A percentile compares a stretch with the other conserved stretches of the same genome.
Conservation (phyloP, 2,797 vertebrate species). For the Tinamus major region DNA sequence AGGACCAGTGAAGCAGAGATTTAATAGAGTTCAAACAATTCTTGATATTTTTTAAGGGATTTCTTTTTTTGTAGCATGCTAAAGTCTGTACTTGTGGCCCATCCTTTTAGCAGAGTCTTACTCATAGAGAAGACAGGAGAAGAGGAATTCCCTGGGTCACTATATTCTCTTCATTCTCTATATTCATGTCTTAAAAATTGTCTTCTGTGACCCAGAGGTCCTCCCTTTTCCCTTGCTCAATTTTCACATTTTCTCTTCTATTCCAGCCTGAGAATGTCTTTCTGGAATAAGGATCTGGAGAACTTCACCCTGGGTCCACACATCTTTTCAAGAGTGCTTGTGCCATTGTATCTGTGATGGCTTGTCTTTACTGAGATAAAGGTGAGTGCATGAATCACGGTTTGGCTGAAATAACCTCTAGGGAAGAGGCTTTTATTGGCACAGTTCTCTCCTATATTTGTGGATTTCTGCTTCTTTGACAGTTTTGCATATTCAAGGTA, state of each 20-base stretch:
- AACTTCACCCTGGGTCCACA: not conserved
- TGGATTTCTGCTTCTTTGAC: accelerated
- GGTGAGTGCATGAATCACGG: not conserved
- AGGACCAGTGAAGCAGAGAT: constrained; percentile 48
- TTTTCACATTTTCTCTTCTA: not conserved
- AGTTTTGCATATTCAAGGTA: no score
- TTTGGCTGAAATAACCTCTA: not conserved
- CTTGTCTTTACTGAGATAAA: not conserved
- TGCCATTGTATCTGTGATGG: not conserved
- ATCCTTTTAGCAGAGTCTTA: not conserved
- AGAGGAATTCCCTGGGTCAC: not conserved
- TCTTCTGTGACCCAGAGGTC: not conserved
- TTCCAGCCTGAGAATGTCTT: not conserved
- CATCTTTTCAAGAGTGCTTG: not conserved
- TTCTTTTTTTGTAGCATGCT: not conserved
- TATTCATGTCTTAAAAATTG: not conserved
- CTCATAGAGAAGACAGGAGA: not conserved
- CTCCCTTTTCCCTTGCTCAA: not conserved
- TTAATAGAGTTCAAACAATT: constrained; percentile 47
- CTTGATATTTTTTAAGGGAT: not conserved
- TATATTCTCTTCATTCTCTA: not conserved
- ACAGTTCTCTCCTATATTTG: accelerated
- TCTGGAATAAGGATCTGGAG: not conserved
- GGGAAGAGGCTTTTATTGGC: not conserved
- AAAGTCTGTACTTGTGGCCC: not conserved